Evolutionary conservation across 1,140 invertebrate species (phyloP), one percentile per base, ranked within the genome.

Genomic region (Drosophila yakuba): DNA sequence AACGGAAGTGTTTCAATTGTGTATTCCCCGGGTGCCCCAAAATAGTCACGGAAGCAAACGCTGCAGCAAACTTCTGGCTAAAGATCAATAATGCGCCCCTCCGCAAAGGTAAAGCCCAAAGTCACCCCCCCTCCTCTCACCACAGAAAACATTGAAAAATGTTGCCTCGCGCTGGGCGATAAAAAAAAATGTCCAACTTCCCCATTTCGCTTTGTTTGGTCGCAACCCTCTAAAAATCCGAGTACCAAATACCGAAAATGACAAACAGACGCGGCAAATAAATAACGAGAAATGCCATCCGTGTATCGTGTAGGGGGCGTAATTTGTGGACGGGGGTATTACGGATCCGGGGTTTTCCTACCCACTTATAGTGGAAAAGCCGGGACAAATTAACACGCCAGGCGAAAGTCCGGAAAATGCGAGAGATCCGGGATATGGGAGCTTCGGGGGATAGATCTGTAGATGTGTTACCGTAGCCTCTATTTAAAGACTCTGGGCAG

Each of bases 241-340:
- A 48, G 8, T 48, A 28, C 47, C 47, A 28, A 48, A 48, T 28
- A 48, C 60, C 61, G 15, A 64, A 80, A 78, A 80, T 80, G 84
- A 83, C 84, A 89, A 89, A 89, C 84, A 89, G 85, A 89, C 84
- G 77, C 85, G 74, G 48, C 85, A 89, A 90, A 89, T 89, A 89
- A 89, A 89, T 89, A 80, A 89, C 84, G 47, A 56, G 77, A 68
- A 75, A 67, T 64, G 47, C 58, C 32, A 32, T 20, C 20, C 20
- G 20, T 20, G 20, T 20, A 20, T 32, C 32, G 32, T 55, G 35
- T 36, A 11, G n/a, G 36, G 41, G 43, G 10, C 17, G 36, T 39
- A 32, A 25, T 36, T 14, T 41, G 39, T 2, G 15, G 54, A 15
- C 7, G 14, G 36, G 20, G 36, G 41, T 32, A 55, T 74, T 35